Percentiles rank a stretch among this genome's conserved stretches.
phyloP scores from a whole-genome alignment of 2,888 invertebrate species.

The Ennomos quercinarius region DNA sequence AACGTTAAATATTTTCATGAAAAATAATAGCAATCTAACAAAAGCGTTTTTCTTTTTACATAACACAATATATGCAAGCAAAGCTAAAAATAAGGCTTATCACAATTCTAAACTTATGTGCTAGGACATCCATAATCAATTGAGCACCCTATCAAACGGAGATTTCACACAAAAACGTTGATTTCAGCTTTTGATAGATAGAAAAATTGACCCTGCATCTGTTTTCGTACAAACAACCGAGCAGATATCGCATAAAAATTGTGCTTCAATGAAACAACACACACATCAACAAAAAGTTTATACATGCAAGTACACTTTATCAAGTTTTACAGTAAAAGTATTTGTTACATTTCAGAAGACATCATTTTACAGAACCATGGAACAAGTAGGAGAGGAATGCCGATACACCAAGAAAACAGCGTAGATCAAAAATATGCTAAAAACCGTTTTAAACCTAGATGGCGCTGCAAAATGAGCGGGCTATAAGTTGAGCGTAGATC shows the following conservation, averaged over 20 bases:
- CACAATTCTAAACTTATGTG: conserved; percentile 57
- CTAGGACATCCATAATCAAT: conserved; percentile 80
- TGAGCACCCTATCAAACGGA: conserved; percentile 73
- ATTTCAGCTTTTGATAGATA: conserved; percentile 71
- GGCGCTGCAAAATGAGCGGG: no score
- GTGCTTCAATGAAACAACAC: no score
- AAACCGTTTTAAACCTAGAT: no score
- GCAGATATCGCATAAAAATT: conserved; percentile 52
- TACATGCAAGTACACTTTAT: no score
- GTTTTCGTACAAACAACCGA: conserved; percentile 70
- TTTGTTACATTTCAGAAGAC: no score
- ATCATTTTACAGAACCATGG: no score
- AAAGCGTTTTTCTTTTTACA: conserved; percentile 3
- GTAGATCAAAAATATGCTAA: no score
- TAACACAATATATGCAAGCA: conserved; percentile 8
- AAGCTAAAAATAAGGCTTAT: conserved; percentile 9
- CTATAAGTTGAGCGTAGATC: no score
- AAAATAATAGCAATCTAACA: conserved; percentile 8
- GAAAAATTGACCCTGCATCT: conserved; percentile 78
- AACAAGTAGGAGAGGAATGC: no score
- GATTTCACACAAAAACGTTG: conserved; percentile 43
- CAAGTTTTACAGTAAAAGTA: no score
- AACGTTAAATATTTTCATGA: conserved; percentile 5
- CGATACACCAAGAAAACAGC: no score
- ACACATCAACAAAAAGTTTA: no score